phyloP scores from a whole-genome alignment of 2,113 vertebrate species.

The Callipepla squamata region DNA sequence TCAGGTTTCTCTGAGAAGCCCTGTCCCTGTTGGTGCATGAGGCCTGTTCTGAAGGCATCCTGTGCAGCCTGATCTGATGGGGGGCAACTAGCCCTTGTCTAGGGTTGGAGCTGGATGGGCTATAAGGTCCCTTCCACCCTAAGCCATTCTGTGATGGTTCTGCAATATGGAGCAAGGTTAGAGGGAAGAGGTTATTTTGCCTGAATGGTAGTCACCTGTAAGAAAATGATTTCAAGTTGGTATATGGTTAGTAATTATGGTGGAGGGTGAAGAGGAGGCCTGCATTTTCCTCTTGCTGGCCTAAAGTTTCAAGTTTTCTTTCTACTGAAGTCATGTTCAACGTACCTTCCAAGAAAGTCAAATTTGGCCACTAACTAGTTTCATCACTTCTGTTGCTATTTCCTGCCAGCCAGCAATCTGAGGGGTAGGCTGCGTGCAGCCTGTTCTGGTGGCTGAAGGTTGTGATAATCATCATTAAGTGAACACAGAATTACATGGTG shows the following conservation, averaged over 20 bases:
- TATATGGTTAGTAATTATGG: not conserved
- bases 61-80: too few relatives aligned
- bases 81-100: too few relatives aligned
- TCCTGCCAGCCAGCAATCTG: not conserved
- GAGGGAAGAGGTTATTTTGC: not conserved
- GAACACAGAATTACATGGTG: not conserved
- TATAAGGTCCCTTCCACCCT: not conserved
- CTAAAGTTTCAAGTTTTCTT: not conserved
- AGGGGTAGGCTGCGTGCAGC: not conserved
- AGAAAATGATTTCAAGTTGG: not conserved
- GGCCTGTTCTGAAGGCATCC: not conserved
- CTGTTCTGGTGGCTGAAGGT: not conserved
- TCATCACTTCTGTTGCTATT: not conserved
- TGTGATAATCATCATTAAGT: not conserved
- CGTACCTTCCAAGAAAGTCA: fast-evolving
- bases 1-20: not conserved
- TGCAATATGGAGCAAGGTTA: not conserved
- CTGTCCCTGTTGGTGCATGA: not conserved
- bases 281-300: not conserved
- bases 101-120: not conserved
- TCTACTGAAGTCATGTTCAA: not conserved
- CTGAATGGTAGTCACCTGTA: fast-evolving
- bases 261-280: not conserved
- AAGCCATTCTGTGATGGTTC: not conserved
- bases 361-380: not conserved